Evolutionary conservation across 2,797 vertebrate genomes (phyloP).

Genomic region (Pampus argenteus): DNA sequence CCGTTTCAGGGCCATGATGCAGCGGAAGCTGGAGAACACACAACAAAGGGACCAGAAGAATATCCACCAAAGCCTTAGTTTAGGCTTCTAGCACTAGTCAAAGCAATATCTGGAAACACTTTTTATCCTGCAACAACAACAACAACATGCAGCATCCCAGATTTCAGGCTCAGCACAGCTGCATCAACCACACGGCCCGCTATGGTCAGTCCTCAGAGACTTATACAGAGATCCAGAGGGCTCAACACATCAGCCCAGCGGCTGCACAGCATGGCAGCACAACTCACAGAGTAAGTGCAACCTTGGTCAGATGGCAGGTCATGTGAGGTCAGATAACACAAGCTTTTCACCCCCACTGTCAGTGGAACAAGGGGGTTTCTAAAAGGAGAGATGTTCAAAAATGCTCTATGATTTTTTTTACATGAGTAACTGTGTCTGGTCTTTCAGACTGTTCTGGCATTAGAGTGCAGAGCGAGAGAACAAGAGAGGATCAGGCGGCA

Average conservation of each 20-base stretch:
- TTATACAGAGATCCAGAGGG: slow-evolving; percentile 65
- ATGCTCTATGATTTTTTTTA: slow-evolving; percentile 72
- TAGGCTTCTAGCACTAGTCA: slow-evolving; percentile 71
- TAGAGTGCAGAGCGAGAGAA: slow-evolving; percentile 41
- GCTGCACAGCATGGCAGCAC: slow-evolving; percentile 64
- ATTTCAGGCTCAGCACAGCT: slow-evolving; percentile 73
- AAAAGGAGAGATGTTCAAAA: slow-evolving; percentile 48
- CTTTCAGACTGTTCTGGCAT: slow-evolving; percentile 61
- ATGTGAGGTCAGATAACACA: slow-evolving; percentile 60
- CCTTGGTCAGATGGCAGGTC: slow-evolving; percentile 54
- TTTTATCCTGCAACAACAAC: slow-evolving; percentile 75
- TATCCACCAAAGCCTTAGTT: slow-evolving; percentile 76
- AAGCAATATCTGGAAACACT: slow-evolving; percentile 83
- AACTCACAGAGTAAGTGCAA: slow-evolving; percentile 33
- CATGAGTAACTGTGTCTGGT: slow-evolving; percentile 76
- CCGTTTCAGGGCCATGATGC: slow-evolving; percentile 44
- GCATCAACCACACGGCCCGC: slow-evolving; percentile 74
- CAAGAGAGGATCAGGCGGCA: slow-evolving; percentile 41
- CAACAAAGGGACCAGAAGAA: slow-evolving; percentile 74
- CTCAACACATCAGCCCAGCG: slow-evolving; percentile 65
- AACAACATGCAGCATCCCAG: slow-evolving; percentile 71
- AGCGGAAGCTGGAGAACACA: slow-evolving; percentile 68
- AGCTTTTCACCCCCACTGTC: slow-evolving; percentile 39
- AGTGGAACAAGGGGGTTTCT: slow-evolving; percentile 32
- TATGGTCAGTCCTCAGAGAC: slow-evolving; percentile 68